phyloP scores from a whole-genome alignment of 2,113 vertebrate species.

The Progne subis region DNA sequence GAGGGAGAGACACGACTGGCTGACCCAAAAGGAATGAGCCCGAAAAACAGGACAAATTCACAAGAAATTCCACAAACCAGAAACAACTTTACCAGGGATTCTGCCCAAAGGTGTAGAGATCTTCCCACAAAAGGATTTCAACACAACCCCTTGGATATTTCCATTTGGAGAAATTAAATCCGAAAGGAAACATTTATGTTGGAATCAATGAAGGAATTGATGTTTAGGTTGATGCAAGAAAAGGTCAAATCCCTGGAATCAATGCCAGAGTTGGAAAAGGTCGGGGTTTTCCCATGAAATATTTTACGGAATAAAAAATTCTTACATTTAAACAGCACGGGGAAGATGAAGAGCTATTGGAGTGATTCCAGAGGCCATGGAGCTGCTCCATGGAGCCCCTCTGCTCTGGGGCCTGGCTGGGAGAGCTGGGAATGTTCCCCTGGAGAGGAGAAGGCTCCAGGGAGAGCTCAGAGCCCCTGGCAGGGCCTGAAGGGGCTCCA shows the following conservation, averaged over 20 bases:
- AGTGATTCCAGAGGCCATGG: not conserved
- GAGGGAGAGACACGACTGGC: fast-evolving
- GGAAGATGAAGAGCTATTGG: fast-evolving
- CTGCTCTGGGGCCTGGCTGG: not conserved
- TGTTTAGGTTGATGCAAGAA: not conserved
- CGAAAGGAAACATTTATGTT: not conserved
- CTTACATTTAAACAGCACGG: not conserved
- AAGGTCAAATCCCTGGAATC: not conserved
- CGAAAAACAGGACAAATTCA: not conserved
- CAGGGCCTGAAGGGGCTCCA: not conserved
- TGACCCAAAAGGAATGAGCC: not conserved
- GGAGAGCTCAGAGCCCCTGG: not conserved
- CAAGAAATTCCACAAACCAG: not conserved
- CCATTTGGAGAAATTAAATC: not conserved
- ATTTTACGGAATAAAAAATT: not conserved
- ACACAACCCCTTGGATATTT: not conserved
- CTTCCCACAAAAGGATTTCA: not conserved
- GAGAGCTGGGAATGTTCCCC: not conserved
- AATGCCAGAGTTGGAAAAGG: not conserved
- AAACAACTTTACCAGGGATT: not conserved
- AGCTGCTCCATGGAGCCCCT: not conserved
- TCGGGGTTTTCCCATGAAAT: not conserved
- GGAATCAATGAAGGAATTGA: not conserved
- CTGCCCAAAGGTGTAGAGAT: fast-evolving
- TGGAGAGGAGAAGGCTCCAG: not conserved